Evolutionary conservation across 2,797 vertebrate genomes (phyloP).

Genomic region (Sarcophilus harrisii): DNA sequence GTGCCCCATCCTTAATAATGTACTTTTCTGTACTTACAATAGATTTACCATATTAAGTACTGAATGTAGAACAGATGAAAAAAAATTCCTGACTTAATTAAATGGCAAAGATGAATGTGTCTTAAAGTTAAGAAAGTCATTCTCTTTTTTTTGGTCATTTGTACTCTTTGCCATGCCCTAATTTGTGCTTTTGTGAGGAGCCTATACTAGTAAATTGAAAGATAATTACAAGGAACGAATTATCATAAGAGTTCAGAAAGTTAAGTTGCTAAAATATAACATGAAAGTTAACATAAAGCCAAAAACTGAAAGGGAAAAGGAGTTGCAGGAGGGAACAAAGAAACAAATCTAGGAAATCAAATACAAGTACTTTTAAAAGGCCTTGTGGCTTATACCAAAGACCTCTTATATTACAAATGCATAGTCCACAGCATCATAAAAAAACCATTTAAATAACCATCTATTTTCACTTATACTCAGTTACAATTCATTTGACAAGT

Average conservation of each 20-base stretch:
- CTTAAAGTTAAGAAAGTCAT: not conserved
- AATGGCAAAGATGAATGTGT: not conserved
- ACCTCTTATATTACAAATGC: slow-evolving; percentile 13
- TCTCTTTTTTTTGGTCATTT: not conserved
- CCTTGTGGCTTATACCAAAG: slow-evolving; percentile 42
- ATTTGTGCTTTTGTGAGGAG: slow-evolving; percentile 22
- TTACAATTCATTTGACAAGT: not conserved
- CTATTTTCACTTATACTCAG: not conserved
- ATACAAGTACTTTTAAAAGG: slow-evolving; percentile 20
- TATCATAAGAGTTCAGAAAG: slow-evolving; percentile 37
- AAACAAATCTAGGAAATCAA: slow-evolving; percentile 55
- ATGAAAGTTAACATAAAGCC: not conserved
- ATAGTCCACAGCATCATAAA: not conserved
- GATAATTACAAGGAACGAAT: not conserved
- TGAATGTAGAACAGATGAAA: not conserved
- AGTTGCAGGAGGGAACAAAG: not conserved
- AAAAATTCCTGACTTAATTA: not conserved
- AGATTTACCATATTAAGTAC: not conserved
- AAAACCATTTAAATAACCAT: not conserved
- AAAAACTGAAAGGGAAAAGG: not conserved
- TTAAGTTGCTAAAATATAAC: slow-evolving; percentile 40
- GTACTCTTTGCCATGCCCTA: not conserved
- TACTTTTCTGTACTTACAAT: not conserved
- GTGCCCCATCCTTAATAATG: slow-evolving; percentile 32
- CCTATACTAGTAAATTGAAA: slow-evolving; percentile 47